Percentiles rank a stretch among this genome's conserved stretches.
phyloP scores from a whole-genome alignment of 2,113 vertebrate species.

The Corvus hawaiiensis region DNA sequence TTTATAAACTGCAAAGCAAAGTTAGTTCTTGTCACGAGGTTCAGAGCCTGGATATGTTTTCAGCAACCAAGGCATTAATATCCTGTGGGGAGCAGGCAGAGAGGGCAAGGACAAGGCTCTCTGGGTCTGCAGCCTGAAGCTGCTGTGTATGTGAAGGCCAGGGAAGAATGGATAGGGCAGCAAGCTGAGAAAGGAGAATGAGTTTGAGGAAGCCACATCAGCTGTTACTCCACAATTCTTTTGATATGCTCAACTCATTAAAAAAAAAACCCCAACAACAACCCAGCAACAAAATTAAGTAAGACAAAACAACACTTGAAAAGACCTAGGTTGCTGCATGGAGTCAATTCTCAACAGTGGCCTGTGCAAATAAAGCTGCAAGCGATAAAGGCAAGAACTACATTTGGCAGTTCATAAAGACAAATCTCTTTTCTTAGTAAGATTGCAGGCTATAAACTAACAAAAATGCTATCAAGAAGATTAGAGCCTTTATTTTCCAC shows the following conservation, averaged over 20 bases:
- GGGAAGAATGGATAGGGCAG: background rate
- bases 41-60: background rate
- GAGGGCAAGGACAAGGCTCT: background rate
- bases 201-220: background rate
- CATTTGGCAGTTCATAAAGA: slow-evolving; percentile 14
- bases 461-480: slow-evolving; percentile 38
- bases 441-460: slow-evolving; percentile 33
- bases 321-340: background rate
- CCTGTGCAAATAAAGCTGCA: background rate
- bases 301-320: background rate
- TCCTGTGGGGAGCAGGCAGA: background rate
- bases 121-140: background rate
- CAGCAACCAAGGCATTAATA: background rate
- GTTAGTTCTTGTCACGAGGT: background rate
- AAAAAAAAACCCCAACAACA: background rate
- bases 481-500: slow-evolving; percentile 56
- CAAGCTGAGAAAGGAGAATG: background rate
- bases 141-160: background rate
- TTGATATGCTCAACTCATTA: background rate
- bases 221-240: background rate
- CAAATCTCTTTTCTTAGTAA: slow-evolving; percentile 42
- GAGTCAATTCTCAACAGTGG: background rate
- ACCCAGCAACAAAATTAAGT: background rate
- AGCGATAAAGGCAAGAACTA: background rate
- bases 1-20: background rate